Conservation (phyloP, 2,797 vertebrate species). For the Vultur gryphus region DNA sequence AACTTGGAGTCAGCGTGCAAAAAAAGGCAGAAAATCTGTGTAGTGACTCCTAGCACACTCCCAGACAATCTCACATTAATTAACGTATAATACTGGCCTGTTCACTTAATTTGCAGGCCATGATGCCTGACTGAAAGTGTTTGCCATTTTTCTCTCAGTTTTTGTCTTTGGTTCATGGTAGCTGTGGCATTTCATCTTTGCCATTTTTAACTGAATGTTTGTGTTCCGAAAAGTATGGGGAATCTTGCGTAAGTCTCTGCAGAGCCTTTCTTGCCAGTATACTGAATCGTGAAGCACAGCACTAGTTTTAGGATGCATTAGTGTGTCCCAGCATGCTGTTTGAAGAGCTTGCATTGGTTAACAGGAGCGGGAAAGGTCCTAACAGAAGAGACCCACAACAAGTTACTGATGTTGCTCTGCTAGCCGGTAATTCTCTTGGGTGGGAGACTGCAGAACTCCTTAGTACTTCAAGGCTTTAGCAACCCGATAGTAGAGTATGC, state of each 20-base stretch:
- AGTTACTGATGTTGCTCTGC: neutral
- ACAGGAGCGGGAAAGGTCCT: neutral
- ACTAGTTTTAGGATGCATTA: neutral
- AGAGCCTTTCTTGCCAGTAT: neutral
- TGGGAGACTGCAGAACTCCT: neutral
- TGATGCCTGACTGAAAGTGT: neutral
- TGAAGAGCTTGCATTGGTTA: neutral
- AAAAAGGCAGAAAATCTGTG: neutral
- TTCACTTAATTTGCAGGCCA: neutral
- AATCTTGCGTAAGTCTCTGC: neutral
- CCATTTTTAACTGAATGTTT: neutral
- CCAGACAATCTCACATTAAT: neutral
- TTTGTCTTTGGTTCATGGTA: neutral
- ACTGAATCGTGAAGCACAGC: neutral
- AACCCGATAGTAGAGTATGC: neutral
- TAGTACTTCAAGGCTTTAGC: neutral
- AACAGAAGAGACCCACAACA: neutral
- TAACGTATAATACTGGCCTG: accelerated
- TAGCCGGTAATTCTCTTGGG: neutral
- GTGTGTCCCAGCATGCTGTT: neutral
- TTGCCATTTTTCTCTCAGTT: neutral
- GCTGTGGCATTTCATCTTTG: neutral
- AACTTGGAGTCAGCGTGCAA: neutral
- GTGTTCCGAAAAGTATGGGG: neutral
- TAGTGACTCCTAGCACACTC: neutral